Percentiles rank a stretch among this genome's conserved stretches.
These are phyloP conservation scores for Heterotis niloticus DNA, from an alignment of 2,113 vertebrate genomes.

Conservation along the genomic window DNA sequence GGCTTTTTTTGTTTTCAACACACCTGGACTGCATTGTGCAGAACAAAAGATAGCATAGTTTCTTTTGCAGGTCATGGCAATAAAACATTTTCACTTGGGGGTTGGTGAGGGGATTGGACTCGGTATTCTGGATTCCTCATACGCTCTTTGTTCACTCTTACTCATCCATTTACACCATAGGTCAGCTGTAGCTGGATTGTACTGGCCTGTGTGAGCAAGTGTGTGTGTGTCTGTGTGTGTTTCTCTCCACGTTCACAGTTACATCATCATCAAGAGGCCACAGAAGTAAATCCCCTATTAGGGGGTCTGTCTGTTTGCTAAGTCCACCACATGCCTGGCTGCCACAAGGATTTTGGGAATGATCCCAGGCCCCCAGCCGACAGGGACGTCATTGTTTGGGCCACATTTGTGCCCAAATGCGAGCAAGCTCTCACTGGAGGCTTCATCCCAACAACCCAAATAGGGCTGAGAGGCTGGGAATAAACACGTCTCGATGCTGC, in stretches of 20 bases:
- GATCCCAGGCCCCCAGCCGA: constrained; percentile 34
- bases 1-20: neutral
- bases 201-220: neutral
- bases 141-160: neutral
- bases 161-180: too few species aligned
- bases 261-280: constrained; percentile 48
- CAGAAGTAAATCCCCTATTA: constrained; percentile 38
- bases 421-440: constrained; percentile 17
- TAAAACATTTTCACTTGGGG: constrained; percentile 4
- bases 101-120: neutral
- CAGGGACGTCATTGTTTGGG: constrained; percentile 52
- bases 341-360: constrained; percentile 44
- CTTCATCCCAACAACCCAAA: constrained; percentile 28
- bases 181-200: neutral
- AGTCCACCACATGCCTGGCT: constrained; percentile 44
- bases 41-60: neutral
- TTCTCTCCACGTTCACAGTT: constrained; percentile 25
- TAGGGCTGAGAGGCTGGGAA: neutral
- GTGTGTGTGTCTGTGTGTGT: neutral
- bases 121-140: neutral
- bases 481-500: constrained; percentile 14
- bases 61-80: constrained; percentile 1
- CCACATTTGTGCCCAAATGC: constrained; percentile 49
- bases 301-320: neutral
- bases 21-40: neutral